Base-by-base conservation (phyloP, 92 coral and sea anemone species). In the Diadumene lineata region DNA sequence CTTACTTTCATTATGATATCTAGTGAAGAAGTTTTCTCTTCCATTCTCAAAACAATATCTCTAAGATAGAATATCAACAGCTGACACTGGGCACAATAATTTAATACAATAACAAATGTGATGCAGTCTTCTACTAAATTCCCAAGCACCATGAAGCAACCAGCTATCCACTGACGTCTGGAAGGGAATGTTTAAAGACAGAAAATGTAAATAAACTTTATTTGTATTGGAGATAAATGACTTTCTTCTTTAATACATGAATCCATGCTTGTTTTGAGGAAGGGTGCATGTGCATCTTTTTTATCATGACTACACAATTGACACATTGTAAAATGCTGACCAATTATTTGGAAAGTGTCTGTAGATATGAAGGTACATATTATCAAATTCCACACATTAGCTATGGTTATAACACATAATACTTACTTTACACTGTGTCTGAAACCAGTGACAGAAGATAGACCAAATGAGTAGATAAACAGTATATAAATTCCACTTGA, bases 71-170 rank as follows among this genome's bases (percentile, higher is more conserved):
- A 90, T 31, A 89, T 85, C 60, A 96, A 64, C 67, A 96, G 80
- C 66, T 96, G 96, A 56, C 97, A 96, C 63, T 92, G 97, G 0
- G 96, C 97, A 51, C 97, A 89, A 76, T 81, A 96, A 75, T 92
- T 96, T 0, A 96, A 74, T 55, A 96, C 79, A 48, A 88, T 92
- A 0, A 86, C 96, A 31, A 83, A 77, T 43, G 82, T 84, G 31
- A 96, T 84, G 21, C 92, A 85, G 25, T 80, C 76, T 82, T 66
- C 85, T 3, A 96, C 97, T 1, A 92, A 53, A 65, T 86, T 75
- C 25, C 97, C 97, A 60, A 81, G 73, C 18, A 73, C 89, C 99
- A 96, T 96, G 21, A 96, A 61, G 73, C 74, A 57, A 0, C 60
- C 90, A 11, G 85, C 68, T 32, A 74, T 43, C 86, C 89, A 82